These are phyloP conservation scores for Sarcophaga subvicina DNA, from an alignment of 2,888 invertebrate genomes.

Conservation along the genomic window DNA sequence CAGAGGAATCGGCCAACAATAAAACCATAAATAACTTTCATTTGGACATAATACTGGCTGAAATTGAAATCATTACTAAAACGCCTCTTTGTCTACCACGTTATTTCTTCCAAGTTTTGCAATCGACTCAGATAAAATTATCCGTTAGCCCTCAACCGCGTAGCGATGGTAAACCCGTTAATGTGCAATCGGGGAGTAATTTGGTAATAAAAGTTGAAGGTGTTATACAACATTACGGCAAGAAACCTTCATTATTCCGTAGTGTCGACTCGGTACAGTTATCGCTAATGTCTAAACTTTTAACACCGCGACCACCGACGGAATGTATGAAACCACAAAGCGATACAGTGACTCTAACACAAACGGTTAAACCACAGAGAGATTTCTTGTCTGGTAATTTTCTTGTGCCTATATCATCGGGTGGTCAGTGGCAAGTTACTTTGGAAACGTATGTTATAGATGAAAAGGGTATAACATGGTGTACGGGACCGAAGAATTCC, in stretches of 20 bases:
- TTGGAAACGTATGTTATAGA: conserved; percentile 94
- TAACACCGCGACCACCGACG: conserved; percentile 81
- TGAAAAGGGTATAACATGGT: conserved; percentile 92
- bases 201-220: conserved; percentile 97
- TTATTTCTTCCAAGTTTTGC: conserved; percentile 91
- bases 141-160: conserved; percentile 92
- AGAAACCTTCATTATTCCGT: conserved; percentile 86
- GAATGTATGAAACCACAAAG: conserved; percentile 74
- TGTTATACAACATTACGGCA: conserved; percentile 89
- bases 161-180: conserved; percentile 91
- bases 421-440: conserved; percentile 88
- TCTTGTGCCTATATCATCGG: conserved; percentile 85
- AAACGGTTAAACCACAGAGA: conserved; percentile 93
- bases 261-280: conserved; percentile 88
- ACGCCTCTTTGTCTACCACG: conserved; percentile 88
- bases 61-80: conserved; percentile 85
- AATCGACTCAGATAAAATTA: conserved; percentile 91
- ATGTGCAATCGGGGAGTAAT: conserved; percentile 91
- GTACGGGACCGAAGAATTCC: conserved; percentile 91
- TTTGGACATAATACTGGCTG: conserved; percentile 84
- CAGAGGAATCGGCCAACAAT: conserved; percentile 77
- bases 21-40: conserved; percentile 82
- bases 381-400: conserved; percentile 98
- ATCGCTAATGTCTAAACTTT: conserved; percentile 86
- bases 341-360: conserved; percentile 85